Evolutionary conservation across 2,797 vertebrate species (phyloP), one percentile per base, ranked within the genome.

Genomic region (Phaenicophaeus curvirostris): DNA sequence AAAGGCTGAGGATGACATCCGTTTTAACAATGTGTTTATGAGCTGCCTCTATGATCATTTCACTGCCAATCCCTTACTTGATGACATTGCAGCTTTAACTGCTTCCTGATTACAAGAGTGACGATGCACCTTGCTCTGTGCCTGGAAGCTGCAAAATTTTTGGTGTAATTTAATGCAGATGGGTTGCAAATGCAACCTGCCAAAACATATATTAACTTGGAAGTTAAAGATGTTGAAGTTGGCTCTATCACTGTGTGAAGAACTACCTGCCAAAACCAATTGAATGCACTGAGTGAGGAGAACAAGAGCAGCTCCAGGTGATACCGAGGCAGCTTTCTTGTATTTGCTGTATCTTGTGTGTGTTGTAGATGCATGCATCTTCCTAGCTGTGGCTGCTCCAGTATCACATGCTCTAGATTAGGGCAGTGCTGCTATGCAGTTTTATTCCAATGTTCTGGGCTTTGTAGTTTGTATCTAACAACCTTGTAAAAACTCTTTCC

Each of bases 351-450:
- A 79, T 39, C 18, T 62, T 62, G n/a, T 0, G 0, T 27, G 18
- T 0, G 0, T 12, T 69, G 0, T 18, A 46, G 33, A 15, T 42
- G 9, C 1, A 1, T n/a, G 18, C 6, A 0, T 82, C 37, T 86
- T 79, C 41, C 28, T 50, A 1, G 20, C 12, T 77, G 57, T 19
- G 62, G 17, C 69, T 87, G 28, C 58, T 68, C n/a, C 25, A 6
- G 1, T 1, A 48, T 24, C 30, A 55, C 1, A 0, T 68, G 44
- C 46, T 85, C 33, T 58, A 68, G 42, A 44, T 73, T 0, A 0
- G 33, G 41, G 33, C 61, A 79, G 20, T 2, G 4, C 58, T 78
- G 77, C 73, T 58, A 27, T 1, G 2, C 42, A 46, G 59, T 51
- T 81, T 41, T 74, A 42, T 80, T 77, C n/a, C 15, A 17, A 0